Base-by-base conservation (phyloP, 30 jellyfish, hydroid and myxozoan species). In the Aurelia sp. region DNA sequence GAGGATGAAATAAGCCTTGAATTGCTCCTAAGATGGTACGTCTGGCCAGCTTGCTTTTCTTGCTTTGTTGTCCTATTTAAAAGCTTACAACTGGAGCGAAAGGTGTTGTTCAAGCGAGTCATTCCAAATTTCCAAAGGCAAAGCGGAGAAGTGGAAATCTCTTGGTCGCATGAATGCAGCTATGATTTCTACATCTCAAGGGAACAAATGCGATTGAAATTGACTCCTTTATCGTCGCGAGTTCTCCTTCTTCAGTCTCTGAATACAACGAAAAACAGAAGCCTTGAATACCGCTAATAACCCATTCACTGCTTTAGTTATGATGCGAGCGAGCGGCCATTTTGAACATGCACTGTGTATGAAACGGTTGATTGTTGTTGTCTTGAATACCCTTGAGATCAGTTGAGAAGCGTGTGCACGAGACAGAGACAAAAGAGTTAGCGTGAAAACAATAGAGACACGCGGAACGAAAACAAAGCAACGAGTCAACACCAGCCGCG, bases 401-500 rank as follows among this genome's bases (percentile, higher is more conserved):
- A 15, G 13, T 44, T 44, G 89, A 60, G 73, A 63, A 78, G 89
- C 89, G 89, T 78, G 89, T 69, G 89, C 89, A 78, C 89, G 89
- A 78, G 89, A 78, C 80, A 40, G 24, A 64, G 63, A 64, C 80
- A 63, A 63, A 78, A 63, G 79, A 59, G 58, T 44, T 44, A 74
- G 80, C 50, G 22, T 58, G 53, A 66, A 74, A 78, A 78, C 89
- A 78, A 78, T 55, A 41, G 65, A 48, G 65, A 78, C 89, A 78
- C 89, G 89, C 77, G 89, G 89, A 78, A 78, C 80, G 65, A 40
- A 52, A 78, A 78, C 89, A 78, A 78, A 62, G 89, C 80, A 63
- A 58, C 89, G 89, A 78, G 89, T 78, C 89, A 78, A 78, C 89
- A 78, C 89, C 89, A 78, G 89, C 89, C 64, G 89, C 89, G 89